These are phyloP conservation scores for Aegotheles bennettii DNA, from an alignment of 2,113 vertebrate species.

Conservation along the genomic window DNA sequence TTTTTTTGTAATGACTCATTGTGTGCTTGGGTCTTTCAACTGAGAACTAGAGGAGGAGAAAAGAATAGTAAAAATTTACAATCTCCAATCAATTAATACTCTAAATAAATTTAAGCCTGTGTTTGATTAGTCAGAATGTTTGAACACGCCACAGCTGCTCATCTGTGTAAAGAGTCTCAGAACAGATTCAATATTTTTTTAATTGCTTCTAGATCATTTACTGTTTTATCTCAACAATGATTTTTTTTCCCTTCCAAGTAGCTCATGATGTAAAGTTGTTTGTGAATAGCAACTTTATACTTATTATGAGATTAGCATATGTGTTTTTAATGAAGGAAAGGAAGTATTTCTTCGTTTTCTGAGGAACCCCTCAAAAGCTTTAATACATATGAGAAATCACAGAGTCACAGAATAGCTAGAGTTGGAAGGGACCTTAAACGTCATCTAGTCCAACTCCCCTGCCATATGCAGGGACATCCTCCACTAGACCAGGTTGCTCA, in stretches of 20 bases:
- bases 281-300: neutral
- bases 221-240: neutral
- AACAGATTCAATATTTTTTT: constrained; percentile 4
- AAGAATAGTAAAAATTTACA: neutral
- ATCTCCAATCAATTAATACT: neutral
- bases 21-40: neutral
- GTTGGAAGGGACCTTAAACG: no score
- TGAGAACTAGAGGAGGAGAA: neutral
- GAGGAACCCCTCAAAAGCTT: neutral
- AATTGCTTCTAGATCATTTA: constrained; percentile 8
- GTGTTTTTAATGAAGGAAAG: neutral
- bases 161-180: neutral
- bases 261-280: neutral
- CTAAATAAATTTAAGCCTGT: neutral
- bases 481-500: no score
- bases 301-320: neutral
- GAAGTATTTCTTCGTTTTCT: neutral
- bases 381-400: no score
- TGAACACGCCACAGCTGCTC: neutral
- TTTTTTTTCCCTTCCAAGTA: neutral
- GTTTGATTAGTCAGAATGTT: neutral
- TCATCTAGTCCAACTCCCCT: no score
- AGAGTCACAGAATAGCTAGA: no score
- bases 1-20: neutral
- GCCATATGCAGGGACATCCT: no score